Conservation (phyloP, 2,113 vertebrate species). For the Neogale vison region DNA sequence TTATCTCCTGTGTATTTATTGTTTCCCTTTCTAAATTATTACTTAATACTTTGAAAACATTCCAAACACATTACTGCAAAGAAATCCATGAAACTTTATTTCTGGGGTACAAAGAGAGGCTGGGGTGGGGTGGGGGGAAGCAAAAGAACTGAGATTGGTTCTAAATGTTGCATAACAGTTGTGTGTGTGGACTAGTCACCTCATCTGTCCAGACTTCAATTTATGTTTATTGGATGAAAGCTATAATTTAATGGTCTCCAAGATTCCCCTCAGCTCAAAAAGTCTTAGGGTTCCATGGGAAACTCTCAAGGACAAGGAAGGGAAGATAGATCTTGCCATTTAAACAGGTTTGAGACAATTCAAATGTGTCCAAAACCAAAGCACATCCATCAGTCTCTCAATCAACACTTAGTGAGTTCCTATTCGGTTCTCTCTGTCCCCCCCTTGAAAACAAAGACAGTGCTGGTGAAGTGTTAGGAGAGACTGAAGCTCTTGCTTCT, state of each 20-base stretch:
- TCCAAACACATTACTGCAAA: neutral
- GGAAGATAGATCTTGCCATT: neutral
- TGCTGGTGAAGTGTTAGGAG: neutral
- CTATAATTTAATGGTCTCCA: neutral
- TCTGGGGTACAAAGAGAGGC: neutral
- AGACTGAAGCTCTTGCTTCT: neutral
- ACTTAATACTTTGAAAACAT: neutral
- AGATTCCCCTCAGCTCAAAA: neutral
- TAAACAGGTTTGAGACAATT: neutral
- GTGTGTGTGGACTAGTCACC: neutral
- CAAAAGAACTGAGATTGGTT: neutral
- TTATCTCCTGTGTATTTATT: neutral
- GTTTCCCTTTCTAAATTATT: conserved; percentile 1
- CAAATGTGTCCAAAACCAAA: neutral
- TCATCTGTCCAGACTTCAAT: neutral
- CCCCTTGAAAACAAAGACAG: neutral
- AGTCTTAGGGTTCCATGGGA: neutral
- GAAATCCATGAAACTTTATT: neutral
- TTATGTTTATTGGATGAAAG: neutral
- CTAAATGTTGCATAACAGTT: neutral
- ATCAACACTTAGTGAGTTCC: rapidly evolving
- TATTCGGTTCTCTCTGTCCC: neutral
- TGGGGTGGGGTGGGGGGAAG: neutral
- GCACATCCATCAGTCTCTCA: neutral
- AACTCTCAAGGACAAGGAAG: neutral